phyloP scores from a whole-genome alignment of 1,140 invertebrate genomes.

The Aphaenogaster rudis region DNA sequence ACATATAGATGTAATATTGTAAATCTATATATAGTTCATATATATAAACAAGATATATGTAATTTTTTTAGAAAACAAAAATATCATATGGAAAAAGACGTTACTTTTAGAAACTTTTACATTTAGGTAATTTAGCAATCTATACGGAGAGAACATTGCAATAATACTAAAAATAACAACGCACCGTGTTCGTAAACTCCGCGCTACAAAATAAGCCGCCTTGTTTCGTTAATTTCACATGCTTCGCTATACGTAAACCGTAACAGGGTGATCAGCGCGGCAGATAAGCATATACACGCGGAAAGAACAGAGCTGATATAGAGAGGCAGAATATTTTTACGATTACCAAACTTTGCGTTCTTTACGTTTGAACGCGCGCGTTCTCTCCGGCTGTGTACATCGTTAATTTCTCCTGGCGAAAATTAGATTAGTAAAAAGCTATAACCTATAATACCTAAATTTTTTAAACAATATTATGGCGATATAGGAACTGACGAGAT shows the following conservation, averaged over 20 bases:
- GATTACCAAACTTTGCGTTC: slow-evolving; percentile 62
- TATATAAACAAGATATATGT: no score
- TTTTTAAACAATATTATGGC: neutral
- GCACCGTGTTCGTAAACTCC: neutral
- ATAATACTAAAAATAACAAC: slow-evolving; percentile 23
- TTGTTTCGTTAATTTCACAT: slow-evolving; percentile 61
- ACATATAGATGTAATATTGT: no score
- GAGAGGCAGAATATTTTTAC: slow-evolving; percentile 61
- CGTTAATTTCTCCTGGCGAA: slow-evolving; percentile 37
- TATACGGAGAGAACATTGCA: neutral
- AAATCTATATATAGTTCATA: no score
- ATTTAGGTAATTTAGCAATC: slow-evolving; percentile 26
- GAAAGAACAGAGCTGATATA: slow-evolving; percentile 62
- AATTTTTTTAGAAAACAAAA: neutral
- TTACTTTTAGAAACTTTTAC: neutral
- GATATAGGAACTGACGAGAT: no score
- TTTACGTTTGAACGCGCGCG: slow-evolving; percentile 58
- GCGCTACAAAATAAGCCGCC: slow-evolving; percentile 24
- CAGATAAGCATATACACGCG: slow-evolving; percentile 55
- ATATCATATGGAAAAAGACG: neutral
- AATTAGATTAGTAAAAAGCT: neutral
- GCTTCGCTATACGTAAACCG: slow-evolving; percentile 53
- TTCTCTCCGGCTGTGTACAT: slow-evolving; percentile 39
- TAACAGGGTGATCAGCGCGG: slow-evolving; percentile 54
- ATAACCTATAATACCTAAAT: neutral